These are phyloP conservation scores for Garrulus glandarius DNA, from an alignment of 2,797 vertebrate species.

Conservation along the genomic window DNA sequence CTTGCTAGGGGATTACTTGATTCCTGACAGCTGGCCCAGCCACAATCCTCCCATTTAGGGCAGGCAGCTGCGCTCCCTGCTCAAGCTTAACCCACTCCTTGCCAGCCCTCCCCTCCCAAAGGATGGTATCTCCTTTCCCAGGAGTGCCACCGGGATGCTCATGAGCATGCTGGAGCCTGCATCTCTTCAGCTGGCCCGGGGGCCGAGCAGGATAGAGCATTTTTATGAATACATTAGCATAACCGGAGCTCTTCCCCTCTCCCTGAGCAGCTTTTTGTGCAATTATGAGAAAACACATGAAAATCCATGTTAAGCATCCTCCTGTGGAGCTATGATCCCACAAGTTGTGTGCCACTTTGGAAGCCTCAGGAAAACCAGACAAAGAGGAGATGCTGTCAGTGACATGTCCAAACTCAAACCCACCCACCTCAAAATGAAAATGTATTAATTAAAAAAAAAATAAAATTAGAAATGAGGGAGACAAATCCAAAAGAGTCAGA, in stretches of 20 bases:
- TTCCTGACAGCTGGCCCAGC: background rate
- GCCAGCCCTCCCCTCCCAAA: background rate
- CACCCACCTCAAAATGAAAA: background rate
- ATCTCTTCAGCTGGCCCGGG: background rate
- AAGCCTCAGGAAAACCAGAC: background rate
- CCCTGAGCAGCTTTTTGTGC: accelerated
- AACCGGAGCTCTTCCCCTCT: background rate
- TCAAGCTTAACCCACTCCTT: background rate
- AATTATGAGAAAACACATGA: background rate
- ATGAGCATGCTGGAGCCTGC: background rate
- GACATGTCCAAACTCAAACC: background rate
- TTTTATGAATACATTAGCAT: background rate
- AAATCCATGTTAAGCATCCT: background rate
- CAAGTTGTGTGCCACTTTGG: accelerated
- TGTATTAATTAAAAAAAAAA: background rate
- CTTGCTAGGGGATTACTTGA: background rate
- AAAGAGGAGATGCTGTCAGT: background rate
- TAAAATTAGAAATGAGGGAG: background rate
- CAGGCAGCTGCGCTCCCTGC: background rate
- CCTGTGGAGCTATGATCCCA: background rate
- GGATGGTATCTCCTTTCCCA: accelerated
- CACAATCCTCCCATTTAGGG: background rate
- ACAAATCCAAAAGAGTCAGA: background rate
- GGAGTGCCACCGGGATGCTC: accelerated
- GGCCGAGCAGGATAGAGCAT: accelerated